Conservation (phyloP, 2,888 invertebrate species). For the Caenorhabditis sp. region DNA sequence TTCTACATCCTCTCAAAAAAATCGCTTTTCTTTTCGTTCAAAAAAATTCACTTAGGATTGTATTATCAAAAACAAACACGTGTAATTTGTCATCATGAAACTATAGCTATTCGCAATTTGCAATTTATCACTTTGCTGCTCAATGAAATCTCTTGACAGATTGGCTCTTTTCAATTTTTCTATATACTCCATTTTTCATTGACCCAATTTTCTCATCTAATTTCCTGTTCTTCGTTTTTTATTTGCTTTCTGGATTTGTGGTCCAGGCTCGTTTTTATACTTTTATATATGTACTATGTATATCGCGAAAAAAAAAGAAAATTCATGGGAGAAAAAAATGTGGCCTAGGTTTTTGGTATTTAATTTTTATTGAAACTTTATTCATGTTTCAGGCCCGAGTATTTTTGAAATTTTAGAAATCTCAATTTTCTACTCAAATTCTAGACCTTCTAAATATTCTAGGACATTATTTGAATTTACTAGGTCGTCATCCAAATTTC, state of each 20-base stretch:
- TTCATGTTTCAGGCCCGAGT: no score
- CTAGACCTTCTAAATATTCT: no score
- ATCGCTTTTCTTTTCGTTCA: neutral
- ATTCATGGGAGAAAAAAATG: no score
- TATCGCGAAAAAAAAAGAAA: no score
- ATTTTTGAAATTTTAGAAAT: no score
- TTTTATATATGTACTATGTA: no score
- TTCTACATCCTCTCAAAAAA: neutral
- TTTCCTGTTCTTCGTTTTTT: neutral
- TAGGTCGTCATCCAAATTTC: no score
- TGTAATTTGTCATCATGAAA: constrained; percentile 2
- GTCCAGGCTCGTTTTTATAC: neutral
- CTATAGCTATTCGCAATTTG: neutral
- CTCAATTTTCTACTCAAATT: no score
- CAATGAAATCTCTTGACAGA: neutral
- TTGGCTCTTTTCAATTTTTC: neutral
- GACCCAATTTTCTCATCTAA: neutral
- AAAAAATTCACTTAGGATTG: no score
- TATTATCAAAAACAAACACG: neutral
- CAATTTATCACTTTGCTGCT: neutral
- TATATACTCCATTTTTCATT: neutral
- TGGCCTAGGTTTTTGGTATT: no score
- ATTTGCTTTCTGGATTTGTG: neutral
- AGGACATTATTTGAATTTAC: no score
- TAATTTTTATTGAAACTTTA: no score